Conservation (phyloP, 2,888 invertebrate genomes). For the Micoletzkya japonica region DNA sequence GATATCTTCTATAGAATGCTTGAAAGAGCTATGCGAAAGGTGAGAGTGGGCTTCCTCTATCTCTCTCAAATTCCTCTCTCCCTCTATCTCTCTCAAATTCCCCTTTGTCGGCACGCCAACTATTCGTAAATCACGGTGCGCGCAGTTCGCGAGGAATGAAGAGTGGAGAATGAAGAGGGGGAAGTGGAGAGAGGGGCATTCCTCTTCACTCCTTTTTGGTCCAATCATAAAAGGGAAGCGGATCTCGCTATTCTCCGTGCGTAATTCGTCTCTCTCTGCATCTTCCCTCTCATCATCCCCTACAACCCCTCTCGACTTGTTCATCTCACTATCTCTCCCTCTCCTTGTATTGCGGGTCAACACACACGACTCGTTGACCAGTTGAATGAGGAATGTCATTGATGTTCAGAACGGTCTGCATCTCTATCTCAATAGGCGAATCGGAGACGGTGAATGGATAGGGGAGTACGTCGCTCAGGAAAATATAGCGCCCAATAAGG, state of each 20-base stretch:
- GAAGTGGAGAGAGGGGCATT: background rate
- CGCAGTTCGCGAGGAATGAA: background rate
- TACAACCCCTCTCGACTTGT: too few relatives aligned
- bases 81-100: background rate
- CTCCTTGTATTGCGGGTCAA: too few relatives aligned
- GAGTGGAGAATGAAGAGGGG: background rate
- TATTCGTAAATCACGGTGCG: too few relatives aligned
- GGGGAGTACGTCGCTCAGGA: constrained; percentile 4
- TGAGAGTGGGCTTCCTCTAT: background rate
- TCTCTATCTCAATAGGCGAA: constrained; percentile 15
- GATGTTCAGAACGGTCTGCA: constrained; percentile 20
- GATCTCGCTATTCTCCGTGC: too few relatives aligned
- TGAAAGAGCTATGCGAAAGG: constrained; percentile 20
- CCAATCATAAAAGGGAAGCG: too few relatives aligned
- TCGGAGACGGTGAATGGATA: constrained; percentile 26
- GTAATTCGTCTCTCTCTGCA: too few relatives aligned
- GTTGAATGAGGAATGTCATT: background rate
- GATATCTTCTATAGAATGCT: constrained; percentile 25
- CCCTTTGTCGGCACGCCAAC: too few relatives aligned
- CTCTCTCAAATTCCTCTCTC: background rate
- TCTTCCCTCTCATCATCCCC: too few relatives aligned
- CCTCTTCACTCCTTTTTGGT: too few relatives aligned
- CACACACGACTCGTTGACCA: too few relatives aligned
- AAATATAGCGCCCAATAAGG: constrained; percentile 4
- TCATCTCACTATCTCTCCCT: too few relatives aligned